Evolutionary conservation across 2,797 vertebrate species (phyloP), one percentile per base, ranked within the genome.

Genomic region (Karalla daura): DNA sequence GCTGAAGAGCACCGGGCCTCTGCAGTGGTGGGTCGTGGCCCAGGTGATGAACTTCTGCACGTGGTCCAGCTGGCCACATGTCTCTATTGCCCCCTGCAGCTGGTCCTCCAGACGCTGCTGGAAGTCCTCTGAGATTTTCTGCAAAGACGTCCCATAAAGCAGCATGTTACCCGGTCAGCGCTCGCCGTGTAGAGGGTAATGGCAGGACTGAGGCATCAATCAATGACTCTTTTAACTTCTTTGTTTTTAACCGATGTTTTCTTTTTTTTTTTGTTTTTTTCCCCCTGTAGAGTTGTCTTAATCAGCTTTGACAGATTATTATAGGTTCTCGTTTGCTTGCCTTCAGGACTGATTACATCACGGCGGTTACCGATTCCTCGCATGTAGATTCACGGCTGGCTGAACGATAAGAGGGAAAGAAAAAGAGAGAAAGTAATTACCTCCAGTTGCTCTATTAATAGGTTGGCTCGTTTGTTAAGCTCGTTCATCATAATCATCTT

Each of bases 401-500:
- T 85, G 75, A 80, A 77, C 44, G 72, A 89, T 89, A 79, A 86
- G 74, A 86, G 65, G 74, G 52, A 67, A 72, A 83, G 83, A 81
- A 69, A 82, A 76, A 71, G 71, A 78, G 78, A 67, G 76, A 90
- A 88, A 89, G 88, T 85, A 91, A 93, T 93, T 95, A 99, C 98
- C 95, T 99, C 96, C 82, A 99, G 92, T 90, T 99, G 96, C 87
- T 98, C 97, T 93, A 98, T 96, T 89, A 99, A 96, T 86, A 94
- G 93, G 80, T 95, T 98, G 84, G 96, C 94, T 92, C 98, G 94
- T 91, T 98, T 99, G 93, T 97, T 98, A 85, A 99, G 93, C 92
- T 99, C 97, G 78, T 95, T 98, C 89, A 98, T 96, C 92, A 99
- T 95, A 90, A 98, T 94, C 97, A 99, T 96, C 91, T 98, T 98